A percentile compares a stretch with the other conserved stretches of the same genome.
These are phyloP conservation scores for Bufo bufo DNA, from an alignment of 2,113 vertebrate genomes.

Conservation along the genomic window DNA sequence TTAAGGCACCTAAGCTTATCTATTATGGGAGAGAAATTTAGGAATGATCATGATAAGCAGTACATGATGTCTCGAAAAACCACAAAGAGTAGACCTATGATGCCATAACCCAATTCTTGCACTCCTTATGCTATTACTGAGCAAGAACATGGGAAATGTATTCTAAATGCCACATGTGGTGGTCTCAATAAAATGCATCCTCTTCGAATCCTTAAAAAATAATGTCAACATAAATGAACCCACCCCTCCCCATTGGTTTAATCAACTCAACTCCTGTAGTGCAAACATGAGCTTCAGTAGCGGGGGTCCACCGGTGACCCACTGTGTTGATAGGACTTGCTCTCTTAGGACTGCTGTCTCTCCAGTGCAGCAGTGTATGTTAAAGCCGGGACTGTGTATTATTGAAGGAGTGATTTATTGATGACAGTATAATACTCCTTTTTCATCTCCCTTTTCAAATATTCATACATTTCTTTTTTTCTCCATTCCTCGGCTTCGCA, in stretches of 20 bases:
- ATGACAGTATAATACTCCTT: conserved; percentile 17
- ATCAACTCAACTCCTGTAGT: conserved; percentile 1
- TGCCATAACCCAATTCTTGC: not conserved
- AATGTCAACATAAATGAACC: not conserved
- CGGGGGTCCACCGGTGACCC: conserved; percentile 3
- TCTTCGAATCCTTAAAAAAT: not conserved
- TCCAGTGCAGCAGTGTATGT: conserved; percentile 25
- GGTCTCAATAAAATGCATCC: not conserved
- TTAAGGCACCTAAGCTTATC: not conserved
- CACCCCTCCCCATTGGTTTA: not conserved
- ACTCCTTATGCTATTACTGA: not conserved
- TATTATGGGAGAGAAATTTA: not conserved
- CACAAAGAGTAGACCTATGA: no score
- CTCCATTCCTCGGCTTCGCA: not conserved
- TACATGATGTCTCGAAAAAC: not conserved
- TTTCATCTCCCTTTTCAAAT: conserved; percentile 4
- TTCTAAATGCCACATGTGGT: not conserved
- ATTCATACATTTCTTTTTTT: conserved; percentile 36
- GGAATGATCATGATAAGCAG: not conserved
- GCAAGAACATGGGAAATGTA: not conserved
- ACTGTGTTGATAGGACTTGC: not conserved
- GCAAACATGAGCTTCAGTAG: not conserved
- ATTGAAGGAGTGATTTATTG: conserved; percentile 33
- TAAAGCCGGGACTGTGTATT: conserved; percentile 4
- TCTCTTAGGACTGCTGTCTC: not conserved